Base-by-base conservation (phyloP, 2,888 invertebrate species). In the Melinaea menophilus region DNA sequence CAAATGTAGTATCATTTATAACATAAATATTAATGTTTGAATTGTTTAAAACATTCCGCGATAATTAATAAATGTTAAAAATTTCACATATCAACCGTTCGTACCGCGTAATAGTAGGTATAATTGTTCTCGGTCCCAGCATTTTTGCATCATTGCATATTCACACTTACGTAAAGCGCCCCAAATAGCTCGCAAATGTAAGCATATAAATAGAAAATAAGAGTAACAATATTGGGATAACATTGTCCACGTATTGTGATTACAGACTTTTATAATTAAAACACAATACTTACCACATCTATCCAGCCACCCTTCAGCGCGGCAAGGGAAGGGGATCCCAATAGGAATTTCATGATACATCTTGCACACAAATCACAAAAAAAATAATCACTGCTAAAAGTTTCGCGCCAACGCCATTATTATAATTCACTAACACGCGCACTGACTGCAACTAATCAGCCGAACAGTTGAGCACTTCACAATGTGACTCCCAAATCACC, bases 231-330 rank as follows among this genome's bases (percentile, higher is more conserved):
- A 33, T n/a, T 31, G 22, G 35, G 22, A 37, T 61, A 61, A 34
- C 47, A 35, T 35, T 48, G 61, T 56, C 22, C 35, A 34, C 33
- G 55, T 47, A 60, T 13, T 47, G 41, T 55, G 13, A 35, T 4
- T 33, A 34, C 33, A 34, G 4, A 5, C 13, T 22, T 22, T 22
- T 58, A 35, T 47, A 35, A 34, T 51, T 59, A 46, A 13, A 61
- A 31, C 7, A 41, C 41, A 55, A 41, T 56, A 78, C 88, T 87
- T 73, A 90, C 90, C 90, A 71, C 88, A 90, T 86, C 86, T 80
- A 66, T 90, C 83, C 33, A 90, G 79, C 90, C 90, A 90, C 55
- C 90, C 90, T 73, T 90, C 90, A 22, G 84, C 90, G 55, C 89
- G 85, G 73, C 90, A 90, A 34, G 90, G 90, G 68, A 85, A 90